Evolutionary conservation across 1,140 invertebrate species (phyloP), one percentile per base, ranked within the genome.

Genomic region (Nephila pilipes): DNA sequence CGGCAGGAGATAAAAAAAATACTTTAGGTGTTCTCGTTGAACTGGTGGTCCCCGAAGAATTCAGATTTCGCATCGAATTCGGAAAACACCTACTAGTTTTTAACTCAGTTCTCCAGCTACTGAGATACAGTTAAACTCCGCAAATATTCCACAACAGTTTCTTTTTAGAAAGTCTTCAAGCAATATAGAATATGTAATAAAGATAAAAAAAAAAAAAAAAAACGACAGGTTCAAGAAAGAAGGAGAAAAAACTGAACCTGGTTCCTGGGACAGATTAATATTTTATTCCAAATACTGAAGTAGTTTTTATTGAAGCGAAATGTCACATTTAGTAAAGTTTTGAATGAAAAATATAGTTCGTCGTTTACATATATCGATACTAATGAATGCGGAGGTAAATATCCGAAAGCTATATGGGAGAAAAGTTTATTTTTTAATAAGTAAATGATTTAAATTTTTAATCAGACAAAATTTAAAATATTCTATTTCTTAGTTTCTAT

Each of bases 31-130:
- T 57, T 83, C 38, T 46, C 46, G 85, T 57, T 36, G 81, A 83
- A 83, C 55, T 32, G 85, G 25, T 8, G 57, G 12, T 22, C 85
- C 85, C 85, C 8, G 57, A 22, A 25, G 85, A 36, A n/a, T n/a
- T 36, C 25, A 87, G 58, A 87, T 85, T 58, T 87, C 55, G 32
- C 29, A 87, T 87, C 36, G 85, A 87, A 87, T 87, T 87, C 85
- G 55, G 58, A 46, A 54, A 87, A 87, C 85, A 87, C 85, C 85
- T 87, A 60, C 85, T 36, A 87, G 85, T 87, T 87, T 46, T 60
- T 87, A 87, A 87, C 85, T 87, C 25, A 25, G 83, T 85, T 85
- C 25, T 12, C 54, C 80, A 87, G 55, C 81, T 83, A 18, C 14
- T 14, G 54, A 5, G 22, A n/a, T 46, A 55, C 81, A 25, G 22